These are phyloP conservation scores for Catagonus wagneri DNA, from an alignment of 2,113 vertebrate species.

Conservation along the genomic window DNA sequence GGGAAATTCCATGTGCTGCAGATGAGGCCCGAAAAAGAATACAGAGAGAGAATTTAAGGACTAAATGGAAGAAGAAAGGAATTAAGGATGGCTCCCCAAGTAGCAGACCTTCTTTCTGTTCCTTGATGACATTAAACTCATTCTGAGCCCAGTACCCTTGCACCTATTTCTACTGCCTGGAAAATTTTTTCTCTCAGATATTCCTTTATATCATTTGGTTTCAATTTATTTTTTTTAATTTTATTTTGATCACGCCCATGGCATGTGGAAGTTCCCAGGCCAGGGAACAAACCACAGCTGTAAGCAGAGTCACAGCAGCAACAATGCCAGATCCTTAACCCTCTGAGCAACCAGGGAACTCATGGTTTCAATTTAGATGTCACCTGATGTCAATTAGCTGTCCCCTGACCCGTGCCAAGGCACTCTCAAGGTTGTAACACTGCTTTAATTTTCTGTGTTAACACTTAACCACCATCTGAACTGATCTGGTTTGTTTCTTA, in stretches of 20 bases:
- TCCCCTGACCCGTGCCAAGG: not conserved
- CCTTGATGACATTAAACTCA: not conserved
- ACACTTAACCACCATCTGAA: not conserved
- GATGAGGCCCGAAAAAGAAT: no score
- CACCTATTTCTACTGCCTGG: not conserved
- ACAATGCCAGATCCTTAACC: no score
- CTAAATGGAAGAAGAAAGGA: not conserved
- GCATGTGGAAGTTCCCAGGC: no score
- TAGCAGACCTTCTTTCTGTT: not conserved
- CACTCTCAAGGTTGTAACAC: not conserved
- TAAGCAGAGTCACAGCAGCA: no score
- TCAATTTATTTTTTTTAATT: not conserved
- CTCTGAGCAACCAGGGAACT: no score
- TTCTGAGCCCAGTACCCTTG: not conserved
- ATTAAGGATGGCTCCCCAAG: not conserved
- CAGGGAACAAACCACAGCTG: no score
- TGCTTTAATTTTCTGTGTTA: constrained; percentile 33
- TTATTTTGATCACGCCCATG: no score
- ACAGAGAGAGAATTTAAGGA: not conserved
- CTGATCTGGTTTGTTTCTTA: not conserved
- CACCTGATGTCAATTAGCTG: not conserved
- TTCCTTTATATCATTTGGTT: not conserved
- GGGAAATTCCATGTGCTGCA: no score
- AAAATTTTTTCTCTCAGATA: not conserved
- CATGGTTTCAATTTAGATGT: not conserved